A percentile compares a stretch with the other conserved stretches of the same genome.
phyloP scores from a whole-genome alignment of 2,888 invertebrate genomes.

The Watsonalla binaria region DNA sequence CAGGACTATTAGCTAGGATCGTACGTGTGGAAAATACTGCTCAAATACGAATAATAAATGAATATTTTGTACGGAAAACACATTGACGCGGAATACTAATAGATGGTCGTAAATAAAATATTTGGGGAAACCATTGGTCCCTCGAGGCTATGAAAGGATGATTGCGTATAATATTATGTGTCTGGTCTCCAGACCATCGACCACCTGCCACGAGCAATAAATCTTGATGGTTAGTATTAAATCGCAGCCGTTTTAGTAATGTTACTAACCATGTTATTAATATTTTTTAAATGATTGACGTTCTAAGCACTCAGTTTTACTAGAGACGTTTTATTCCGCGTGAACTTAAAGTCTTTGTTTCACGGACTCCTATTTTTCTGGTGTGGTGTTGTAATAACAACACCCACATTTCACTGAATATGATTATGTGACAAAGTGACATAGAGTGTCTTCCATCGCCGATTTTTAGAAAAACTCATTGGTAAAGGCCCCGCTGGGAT shows the following conservation, averaged over 20 bases:
- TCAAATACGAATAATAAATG: not conserved
- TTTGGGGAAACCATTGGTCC: constrained; percentile 1
- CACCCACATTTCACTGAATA: no score
- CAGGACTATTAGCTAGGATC: not conserved
- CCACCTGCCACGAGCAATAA: constrained; percentile 22
- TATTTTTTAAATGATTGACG: not conserved
- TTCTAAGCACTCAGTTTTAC: no score
- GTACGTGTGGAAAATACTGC: not conserved
- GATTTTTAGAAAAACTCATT: no score
- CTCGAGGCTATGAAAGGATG: constrained; percentile 18
- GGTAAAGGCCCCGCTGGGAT: no score
- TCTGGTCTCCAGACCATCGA: constrained; percentile 12
- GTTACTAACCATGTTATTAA: constrained; percentile 7
- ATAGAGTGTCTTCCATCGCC: no score
- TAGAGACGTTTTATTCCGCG: no score
- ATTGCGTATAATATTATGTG: constrained; percentile 9
- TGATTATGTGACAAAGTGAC: no score
- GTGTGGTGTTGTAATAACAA: no score
- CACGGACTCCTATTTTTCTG: no score
- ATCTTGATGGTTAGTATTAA: constrained; percentile 18
- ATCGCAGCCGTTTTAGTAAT: constrained; percentile 8
- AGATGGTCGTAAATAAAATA: constrained; percentile 1
- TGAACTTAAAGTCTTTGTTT: no score
- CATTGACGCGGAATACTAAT: not conserved
- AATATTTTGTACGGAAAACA: not conserved